A percentile compares a stretch with the other conserved stretches of the same genome.
Conservation (phyloP, 2,888 invertebrate species). For the Antheraea assamensis region DNA sequence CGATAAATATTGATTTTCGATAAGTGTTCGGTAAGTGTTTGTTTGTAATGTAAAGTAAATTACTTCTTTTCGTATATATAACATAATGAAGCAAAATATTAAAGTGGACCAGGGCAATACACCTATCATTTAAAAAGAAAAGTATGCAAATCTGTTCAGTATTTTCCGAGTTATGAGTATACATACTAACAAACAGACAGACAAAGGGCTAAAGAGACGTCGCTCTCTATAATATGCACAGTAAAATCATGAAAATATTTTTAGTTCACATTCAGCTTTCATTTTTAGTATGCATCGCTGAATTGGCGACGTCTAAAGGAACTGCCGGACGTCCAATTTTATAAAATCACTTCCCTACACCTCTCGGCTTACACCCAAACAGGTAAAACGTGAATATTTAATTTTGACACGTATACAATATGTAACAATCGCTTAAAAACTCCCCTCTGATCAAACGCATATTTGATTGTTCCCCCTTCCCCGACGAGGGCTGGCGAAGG, state of each 20-base stretch:
- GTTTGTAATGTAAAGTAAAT: neutral
- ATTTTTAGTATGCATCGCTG: neutral
- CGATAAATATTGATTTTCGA: neutral
- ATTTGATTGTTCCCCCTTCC: constrained; percentile 60
- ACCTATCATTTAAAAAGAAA: too few species aligned
- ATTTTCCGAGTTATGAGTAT: too few species aligned
- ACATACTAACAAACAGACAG: too few species aligned
- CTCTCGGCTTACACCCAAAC: neutral
- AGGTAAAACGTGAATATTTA: neutral
- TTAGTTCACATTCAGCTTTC: too few species aligned
- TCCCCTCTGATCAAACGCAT: constrained; percentile 56
- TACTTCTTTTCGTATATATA: too few species aligned
- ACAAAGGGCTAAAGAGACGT: too few species aligned
- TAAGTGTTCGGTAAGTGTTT: neutral
- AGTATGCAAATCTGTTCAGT: too few species aligned
- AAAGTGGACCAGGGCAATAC: too few species aligned
- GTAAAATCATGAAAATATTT: too few species aligned
- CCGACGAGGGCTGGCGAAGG: constrained; percentile 56
- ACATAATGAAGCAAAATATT: too few species aligned
- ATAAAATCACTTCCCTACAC: neutral
- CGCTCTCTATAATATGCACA: too few species aligned
- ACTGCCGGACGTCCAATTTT: too few species aligned
- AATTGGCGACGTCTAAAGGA: neutral
- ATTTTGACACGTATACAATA: neutral
- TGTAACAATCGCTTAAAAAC: neutral